A percentile compares a stretch with the other conserved stretches of the same genome.
These are phyloP conservation scores for Diaphora mendica DNA, from an alignment of 2,888 invertebrate genomes.

Conservation along the genomic window DNA sequence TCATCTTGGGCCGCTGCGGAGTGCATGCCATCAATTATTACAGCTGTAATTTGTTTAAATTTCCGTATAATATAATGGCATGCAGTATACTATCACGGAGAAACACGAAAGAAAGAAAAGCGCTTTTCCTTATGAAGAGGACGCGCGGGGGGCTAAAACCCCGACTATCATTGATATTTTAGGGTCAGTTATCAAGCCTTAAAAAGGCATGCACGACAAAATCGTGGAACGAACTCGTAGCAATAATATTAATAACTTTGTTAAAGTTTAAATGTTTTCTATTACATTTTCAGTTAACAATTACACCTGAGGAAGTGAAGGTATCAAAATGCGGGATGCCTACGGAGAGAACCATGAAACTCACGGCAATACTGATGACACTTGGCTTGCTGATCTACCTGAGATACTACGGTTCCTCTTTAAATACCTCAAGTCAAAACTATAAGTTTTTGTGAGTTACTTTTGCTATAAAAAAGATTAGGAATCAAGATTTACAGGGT, in stretches of 20 bases:
- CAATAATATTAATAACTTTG: background rate
- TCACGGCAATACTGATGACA: conserved; percentile 84
- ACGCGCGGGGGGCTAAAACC: too few species aligned
- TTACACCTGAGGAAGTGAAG: conserved; percentile 90
- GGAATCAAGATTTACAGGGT: background rate
- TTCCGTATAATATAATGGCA: too few species aligned
- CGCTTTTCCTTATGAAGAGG: too few species aligned
- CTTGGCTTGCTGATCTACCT: conserved; percentile 78
- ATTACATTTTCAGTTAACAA: conserved; percentile 87
- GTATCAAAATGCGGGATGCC: conserved; percentile 94
- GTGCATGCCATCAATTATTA: too few species aligned
- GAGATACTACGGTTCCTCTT: conserved; percentile 54
- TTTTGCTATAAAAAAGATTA: conserved; percentile 2
- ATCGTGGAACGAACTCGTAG: too few species aligned
- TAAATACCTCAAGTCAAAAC: conserved; percentile 46
- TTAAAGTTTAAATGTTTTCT: background rate
- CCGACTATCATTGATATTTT: too few species aligned
- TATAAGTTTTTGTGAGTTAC: conserved; percentile 72
- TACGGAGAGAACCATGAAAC: conserved; percentile 90
- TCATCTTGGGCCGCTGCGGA: too few species aligned
- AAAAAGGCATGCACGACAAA: too few species aligned
- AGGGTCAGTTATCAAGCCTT: too few species aligned
- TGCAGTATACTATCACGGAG: too few species aligned
- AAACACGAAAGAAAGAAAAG: too few species aligned
- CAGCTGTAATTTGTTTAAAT: too few species aligned